Conservation (phyloP, 2,113 vertebrate genomes). For the Takifugu flavidus region DNA sequence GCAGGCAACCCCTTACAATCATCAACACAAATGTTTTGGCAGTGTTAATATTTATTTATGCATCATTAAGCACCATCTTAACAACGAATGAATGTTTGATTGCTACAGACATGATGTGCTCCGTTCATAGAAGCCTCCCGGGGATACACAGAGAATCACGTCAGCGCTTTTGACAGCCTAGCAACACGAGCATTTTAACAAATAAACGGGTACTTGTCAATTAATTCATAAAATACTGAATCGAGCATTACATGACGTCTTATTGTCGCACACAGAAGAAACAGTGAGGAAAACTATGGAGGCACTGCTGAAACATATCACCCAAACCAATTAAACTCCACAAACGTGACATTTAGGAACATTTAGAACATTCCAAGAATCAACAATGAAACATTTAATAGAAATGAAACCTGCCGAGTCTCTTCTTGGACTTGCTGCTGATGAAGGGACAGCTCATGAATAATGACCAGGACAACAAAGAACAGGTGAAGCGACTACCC, state of each 20-base stretch:
- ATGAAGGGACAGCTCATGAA: too few relatives aligned
- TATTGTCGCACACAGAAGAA: neutral
- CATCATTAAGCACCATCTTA: constrained; percentile 18
- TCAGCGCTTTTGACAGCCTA: too few relatives aligned
- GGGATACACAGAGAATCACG: constrained; percentile 6
- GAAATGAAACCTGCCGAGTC: too few relatives aligned
- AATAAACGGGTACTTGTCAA: neutral
- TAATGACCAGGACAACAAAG: too few relatives aligned
- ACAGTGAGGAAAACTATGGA: neutral
- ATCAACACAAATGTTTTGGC: neutral
- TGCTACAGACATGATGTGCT: constrained; percentile 4
- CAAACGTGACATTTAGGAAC: constrained; percentile 1
- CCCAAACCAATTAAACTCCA: neutral
- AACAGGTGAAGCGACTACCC: too few relatives aligned
- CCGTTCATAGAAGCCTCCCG: constrained; percentile 16
- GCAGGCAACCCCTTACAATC: too few relatives aligned
- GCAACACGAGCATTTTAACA: neutral
- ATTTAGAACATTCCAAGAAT: too few relatives aligned
- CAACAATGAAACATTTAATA: too few relatives aligned
- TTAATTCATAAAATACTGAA: neutral
- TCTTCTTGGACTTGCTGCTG: too few relatives aligned
- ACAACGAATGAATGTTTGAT: constrained; percentile 5
- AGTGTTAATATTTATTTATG: constrained; percentile 41
- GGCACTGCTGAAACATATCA: neutral
- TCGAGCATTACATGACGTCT: neutral